Base-by-base conservation (phyloP, 37 sponge, comb jelly and placozoan genomes). In the Chondrilla cf. caribensis region DNA sequence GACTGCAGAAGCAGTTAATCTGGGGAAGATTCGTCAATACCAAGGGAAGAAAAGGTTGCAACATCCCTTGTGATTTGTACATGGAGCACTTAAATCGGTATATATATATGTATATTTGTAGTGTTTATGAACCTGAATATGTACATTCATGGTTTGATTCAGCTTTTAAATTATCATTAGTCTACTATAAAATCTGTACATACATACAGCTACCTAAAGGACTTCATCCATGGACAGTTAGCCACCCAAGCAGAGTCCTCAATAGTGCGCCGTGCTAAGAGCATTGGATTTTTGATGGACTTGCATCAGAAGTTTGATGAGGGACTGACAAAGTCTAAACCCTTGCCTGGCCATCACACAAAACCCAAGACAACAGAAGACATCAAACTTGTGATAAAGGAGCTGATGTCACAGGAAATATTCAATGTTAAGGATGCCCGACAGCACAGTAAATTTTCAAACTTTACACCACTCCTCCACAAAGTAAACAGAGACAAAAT, bases 41-140 rank as follows among this genome's bases (percentile, higher is more conserved):
- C 0, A 65, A 64, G 37, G 90, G 90, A 15, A 28, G 25, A 15
- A 28, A 26, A 21, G 90, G 90, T 0, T n/a, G 59, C 5, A 82
- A 89, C 70, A 85, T 89, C 2, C 81, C 89, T 54, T 71, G 77
- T 72, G 89, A 88, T 42, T 18, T 88, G 4, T 79, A 66, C 68
- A 72, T 89, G 82, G 89, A 89, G 18, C 88, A 87, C 54, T 38
- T 87, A 9, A 87, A 68, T 43, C 26, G 54, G 24, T 70, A 47
- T 47, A 11, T 47, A 47, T 47, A 47, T 11, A 47, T 14, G 51
- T 62, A 15, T 15, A 26, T 37, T 33, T 70, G 72, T 31, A 70
- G 38, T 70, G 21, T 70, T 32, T 9, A 31, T 70, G 51, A 47
- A 11, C n/a, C 9, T 26, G 14, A 65, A 65, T n/a, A 24, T 65